Base-by-base conservation (phyloP, 92 coral and sea anemone genomes). In the Zoanthus sociatus region DNA sequence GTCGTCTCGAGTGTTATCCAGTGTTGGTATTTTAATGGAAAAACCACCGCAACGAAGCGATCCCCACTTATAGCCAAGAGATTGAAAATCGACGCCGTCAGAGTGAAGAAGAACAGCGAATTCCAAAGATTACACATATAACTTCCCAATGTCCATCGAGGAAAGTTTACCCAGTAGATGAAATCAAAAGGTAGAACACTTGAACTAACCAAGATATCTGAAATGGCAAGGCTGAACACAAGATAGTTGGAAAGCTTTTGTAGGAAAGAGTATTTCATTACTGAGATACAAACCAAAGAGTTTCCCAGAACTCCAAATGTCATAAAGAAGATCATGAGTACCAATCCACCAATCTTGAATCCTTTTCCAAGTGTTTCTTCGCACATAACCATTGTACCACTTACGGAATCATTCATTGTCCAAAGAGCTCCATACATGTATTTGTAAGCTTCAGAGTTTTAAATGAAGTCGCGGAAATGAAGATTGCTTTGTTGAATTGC, bases 31-130 rank as follows among this genome's bases (percentile, higher is more conserved):
- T 95, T 94, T 51, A 97, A 92, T 71, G 99, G 93, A 55, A 90
- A 93, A n/a, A 97, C 94, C 37, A 97, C 95, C 18, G 98, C 98
- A 48, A 93, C 48, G 50, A 93, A 97, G n/a, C 99, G 94, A 37
- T 97, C 99, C 0, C 89, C 79, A 55, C 98, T 93, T n/a, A 95
- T 93, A 13, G 94, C 90, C 45, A 92, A 77, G 14, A 95, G 87
- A 61, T 95, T 95, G 10, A 95, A 87, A 26, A 93, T 94, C 14
- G 96, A 93, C 3, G 96, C 98, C 6, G 96, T 93, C 26, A 95
- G 93, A 70, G 82, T 91, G 8, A 91, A 87, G 78, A 95, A 95
- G 77, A 95, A 95, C 4, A 90, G 46, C 18, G 98, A 85, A 70
- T 95, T 95, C 98, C 98, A 95, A 12, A 95, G 89, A 86, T 93